A percentile compares a stretch with the other conserved stretches of the same genome.
phyloP scores from a whole-genome alignment of 2,113 vertebrate species.

The Rhinolophus ferrumequinum region DNA sequence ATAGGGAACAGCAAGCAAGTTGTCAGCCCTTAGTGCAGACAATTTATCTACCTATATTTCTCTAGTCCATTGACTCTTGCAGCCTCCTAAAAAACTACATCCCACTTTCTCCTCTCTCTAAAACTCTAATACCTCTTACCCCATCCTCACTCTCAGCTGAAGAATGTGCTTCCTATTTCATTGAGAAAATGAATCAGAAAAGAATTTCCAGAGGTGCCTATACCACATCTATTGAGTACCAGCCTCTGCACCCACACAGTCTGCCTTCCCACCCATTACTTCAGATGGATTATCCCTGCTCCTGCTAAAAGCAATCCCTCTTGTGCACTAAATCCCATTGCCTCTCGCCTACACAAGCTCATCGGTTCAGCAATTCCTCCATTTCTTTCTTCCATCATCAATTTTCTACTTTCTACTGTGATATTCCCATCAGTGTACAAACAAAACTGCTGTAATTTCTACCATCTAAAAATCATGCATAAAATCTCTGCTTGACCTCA shows the following conservation, averaged over 20 bases:
- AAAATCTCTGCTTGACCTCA: background rate
- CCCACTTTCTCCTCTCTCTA: background rate
- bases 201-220: background rate
- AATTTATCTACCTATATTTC: background rate
- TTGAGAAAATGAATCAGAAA: slow-evolving; percentile 7
- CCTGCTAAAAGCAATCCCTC: background rate
- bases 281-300: background rate
- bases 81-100: background rate
- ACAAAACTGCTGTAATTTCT: slow-evolving; percentile 13
- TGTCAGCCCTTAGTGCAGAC: background rate
- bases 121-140: background rate
- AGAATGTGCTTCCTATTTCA: background rate
- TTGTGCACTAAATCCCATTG: background rate
- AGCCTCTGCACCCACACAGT: background rate
- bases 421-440: background rate
- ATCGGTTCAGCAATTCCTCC: background rate
- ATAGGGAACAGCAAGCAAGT: background rate
- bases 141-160: background rate
- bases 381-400: background rate
- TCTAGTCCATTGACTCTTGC: background rate
- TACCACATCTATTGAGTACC: background rate
- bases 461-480: background rate
- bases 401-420: background rate
- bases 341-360: background rate
- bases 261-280: background rate